Percentiles rank a stretch among this genome's conserved stretches.
Conservation (phyloP, 2,888 invertebrate genomes). For the Lasioglossum marginatum region DNA sequence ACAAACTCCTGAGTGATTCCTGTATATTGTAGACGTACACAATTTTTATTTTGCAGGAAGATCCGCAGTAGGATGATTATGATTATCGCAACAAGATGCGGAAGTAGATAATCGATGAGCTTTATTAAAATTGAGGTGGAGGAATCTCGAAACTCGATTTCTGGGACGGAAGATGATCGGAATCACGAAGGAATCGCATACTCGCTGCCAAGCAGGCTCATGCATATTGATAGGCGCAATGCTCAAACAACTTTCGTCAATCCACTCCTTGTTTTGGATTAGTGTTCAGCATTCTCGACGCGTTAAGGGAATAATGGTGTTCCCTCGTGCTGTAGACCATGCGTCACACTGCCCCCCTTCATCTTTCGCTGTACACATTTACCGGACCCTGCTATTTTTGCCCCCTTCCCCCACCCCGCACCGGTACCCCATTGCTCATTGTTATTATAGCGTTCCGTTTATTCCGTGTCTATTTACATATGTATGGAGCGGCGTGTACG, state of each 20-base stretch:
- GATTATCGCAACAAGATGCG: neutral
- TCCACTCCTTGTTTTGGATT: conserved; percentile 30
- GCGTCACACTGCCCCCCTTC: conserved; percentile 58
- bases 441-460: conserved; percentile 63
- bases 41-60: neutral
- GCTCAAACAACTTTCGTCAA: conserved; percentile 43
- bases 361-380: conserved; percentile 33
- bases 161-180: conserved; percentile 33
- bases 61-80: neutral
- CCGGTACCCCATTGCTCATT: conserved; percentile 34
- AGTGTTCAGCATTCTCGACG: conserved; percentile 51
- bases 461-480: conserved; percentile 56
- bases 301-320: conserved; percentile 54
- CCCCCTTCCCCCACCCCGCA: neutral
- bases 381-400: conserved; percentile 42
- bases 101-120: neutral
- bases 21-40: neutral
- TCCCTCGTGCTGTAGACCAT: conserved; percentile 47
- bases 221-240: conserved; percentile 47
- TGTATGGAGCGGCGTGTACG: conserved; percentile 36
- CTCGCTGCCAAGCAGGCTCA: neutral
- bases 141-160: conserved; percentile 16
- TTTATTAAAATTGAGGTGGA: neutral
- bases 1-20: neutral
- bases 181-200: conserved; percentile 14